Conservation (phyloP, 2,888 invertebrate species). For the Ochropacha duplaris region DNA sequence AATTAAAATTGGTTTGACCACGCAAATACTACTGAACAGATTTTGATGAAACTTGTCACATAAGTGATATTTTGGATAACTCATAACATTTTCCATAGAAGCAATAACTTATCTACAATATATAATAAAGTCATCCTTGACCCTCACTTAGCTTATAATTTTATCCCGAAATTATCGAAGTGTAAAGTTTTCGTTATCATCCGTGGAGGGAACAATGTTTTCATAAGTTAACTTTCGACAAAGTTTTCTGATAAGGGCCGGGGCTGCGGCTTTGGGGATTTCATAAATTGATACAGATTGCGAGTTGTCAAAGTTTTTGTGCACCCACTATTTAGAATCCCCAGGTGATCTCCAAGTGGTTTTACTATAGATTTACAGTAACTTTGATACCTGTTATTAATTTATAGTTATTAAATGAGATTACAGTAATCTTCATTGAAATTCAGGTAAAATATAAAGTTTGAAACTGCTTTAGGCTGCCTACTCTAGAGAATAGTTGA, state of each 20-base stretch:
- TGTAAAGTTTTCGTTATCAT: conserved; percentile 27
- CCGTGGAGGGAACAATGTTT: conserved; percentile 31
- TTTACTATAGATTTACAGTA: neutral
- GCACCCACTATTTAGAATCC: conserved; percentile 23
- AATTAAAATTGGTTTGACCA: no score
- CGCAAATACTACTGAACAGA: no score
- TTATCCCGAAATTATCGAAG: neutral
- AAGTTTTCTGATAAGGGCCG: conserved; percentile 37
- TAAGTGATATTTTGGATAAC: no score
- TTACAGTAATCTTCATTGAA: neutral
- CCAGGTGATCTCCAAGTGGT: neutral
- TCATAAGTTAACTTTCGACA: conserved; percentile 42
- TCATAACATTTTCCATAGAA: no score
- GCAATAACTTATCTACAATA: no score
- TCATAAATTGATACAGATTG: conserved; percentile 58
- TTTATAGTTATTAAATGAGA: neutral
- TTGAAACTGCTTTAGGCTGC: neutral
- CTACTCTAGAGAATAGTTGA: neutral
- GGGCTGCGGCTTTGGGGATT: conserved; percentile 27
- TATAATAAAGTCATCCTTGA: no score
- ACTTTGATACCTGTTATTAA: neutral
- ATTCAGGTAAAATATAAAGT: neutral
- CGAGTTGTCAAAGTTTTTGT: conserved; percentile 39
- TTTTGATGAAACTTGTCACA: no score
- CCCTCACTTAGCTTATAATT: neutral